These are phyloP conservation scores for Engystomops pustulosus DNA, from an alignment of 2,113 vertebrate genomes.

Conservation along the genomic window DNA sequence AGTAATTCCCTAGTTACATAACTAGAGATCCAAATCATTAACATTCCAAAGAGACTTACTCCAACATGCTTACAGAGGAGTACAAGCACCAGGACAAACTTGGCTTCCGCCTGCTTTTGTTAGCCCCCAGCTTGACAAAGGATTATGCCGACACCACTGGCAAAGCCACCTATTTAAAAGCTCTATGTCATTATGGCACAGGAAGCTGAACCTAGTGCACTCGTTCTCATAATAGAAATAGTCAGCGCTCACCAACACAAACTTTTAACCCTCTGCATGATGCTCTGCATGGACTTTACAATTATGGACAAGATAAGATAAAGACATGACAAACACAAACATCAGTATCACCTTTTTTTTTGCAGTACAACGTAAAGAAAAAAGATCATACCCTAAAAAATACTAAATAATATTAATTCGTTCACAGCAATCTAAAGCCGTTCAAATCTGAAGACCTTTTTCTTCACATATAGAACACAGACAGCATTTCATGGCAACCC, in stretches of 20 bases:
- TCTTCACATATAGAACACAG: too few species aligned
- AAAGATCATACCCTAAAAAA: too few species aligned
- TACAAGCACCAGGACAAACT: conserved; percentile 39
- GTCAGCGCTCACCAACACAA: background rate
- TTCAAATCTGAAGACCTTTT: too few species aligned
- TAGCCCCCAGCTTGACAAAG: conserved; percentile 34
- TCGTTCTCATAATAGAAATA: conserved; percentile 42
- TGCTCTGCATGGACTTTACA: too few species aligned
- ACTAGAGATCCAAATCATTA: conserved; percentile 59
- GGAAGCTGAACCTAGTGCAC: conserved; percentile 53
- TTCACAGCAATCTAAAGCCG: too few species aligned
- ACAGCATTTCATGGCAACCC: too few species aligned
- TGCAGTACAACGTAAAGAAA: too few species aligned
- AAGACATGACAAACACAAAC: too few species aligned
- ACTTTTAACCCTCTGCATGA: background rate
- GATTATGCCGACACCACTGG: background rate
- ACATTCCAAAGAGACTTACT: conserved; percentile 61
- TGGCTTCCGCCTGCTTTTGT: conserved; percentile 56
- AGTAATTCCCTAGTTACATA: conserved; percentile 60
- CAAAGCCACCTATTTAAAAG: conserved; percentile 53
- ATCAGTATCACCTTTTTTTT: too few species aligned
- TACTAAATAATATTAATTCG: too few species aligned
- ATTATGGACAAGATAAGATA: too few species aligned
- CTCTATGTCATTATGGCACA: conserved; percentile 48
- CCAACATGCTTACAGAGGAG: conserved; percentile 48